Evolutionary conservation across 2,797 vertebrate genomes (phyloP).

Genomic region (Cheirogaleus major): DNA sequence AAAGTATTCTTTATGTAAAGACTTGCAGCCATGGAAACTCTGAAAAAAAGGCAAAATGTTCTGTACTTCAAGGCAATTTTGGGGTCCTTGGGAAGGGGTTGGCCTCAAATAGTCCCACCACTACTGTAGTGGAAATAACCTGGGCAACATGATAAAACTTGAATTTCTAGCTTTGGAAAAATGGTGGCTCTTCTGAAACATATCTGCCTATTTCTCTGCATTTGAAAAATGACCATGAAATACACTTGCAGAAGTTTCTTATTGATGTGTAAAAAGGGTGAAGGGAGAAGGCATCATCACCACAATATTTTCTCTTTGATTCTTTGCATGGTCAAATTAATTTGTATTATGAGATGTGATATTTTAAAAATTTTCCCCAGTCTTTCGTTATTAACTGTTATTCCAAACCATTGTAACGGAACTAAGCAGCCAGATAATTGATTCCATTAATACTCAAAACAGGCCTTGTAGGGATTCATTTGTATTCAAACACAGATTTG

Average conservation of each 20-base stretch:
- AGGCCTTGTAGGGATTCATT: constrained; percentile 63
- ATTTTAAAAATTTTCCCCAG: not conserved
- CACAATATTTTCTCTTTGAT: not conserved
- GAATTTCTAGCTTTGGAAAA: not conserved
- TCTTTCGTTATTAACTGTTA: constrained; percentile 55
- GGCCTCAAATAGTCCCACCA: not conserved
- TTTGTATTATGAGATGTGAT: not conserved
- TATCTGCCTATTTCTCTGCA: not conserved
- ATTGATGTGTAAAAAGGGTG: not conserved
- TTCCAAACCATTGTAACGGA: constrained; percentile 26
- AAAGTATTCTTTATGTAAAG: not conserved
- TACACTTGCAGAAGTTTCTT: not conserved
- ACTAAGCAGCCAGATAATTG: constrained; percentile 73
- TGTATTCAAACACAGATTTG: constrained; percentile 62
- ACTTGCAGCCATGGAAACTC: not conserved
- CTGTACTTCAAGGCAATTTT: not conserved
- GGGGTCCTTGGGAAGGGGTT: not conserved
- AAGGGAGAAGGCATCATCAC: not conserved
- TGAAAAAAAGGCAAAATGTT: not conserved
- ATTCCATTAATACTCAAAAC: constrained; percentile 78
- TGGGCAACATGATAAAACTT: not conserved
- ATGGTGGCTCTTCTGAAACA: not conserved
- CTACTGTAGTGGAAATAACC: not conserved
- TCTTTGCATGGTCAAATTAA: constrained; percentile 43
- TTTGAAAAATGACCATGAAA: constrained; percentile 34